These are phyloP conservation scores for Laodelphax striatellus DNA, from an alignment of 1,140 invertebrate genomes.

Conservation along the genomic window DNA sequence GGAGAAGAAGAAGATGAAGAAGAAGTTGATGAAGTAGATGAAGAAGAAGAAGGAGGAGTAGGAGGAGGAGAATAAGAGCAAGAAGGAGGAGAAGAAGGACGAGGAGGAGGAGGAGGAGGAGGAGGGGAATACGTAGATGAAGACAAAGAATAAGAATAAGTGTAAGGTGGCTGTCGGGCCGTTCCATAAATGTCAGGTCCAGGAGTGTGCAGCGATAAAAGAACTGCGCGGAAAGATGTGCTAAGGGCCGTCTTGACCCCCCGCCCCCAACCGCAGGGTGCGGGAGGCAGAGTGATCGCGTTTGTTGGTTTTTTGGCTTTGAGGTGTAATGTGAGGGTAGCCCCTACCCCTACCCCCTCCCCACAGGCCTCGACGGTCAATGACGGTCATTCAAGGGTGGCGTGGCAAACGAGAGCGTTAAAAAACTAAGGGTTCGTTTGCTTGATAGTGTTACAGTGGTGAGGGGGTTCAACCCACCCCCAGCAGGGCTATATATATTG, in stretches of 20 bases:
- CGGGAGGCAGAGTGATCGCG: neutral
- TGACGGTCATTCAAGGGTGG: constrained; percentile 14
- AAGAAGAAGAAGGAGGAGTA: too few species aligned
- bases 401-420: constrained; percentile 7
- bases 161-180: neutral
- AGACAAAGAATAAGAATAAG: too few species aligned
- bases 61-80: too few species aligned
- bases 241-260: neutral
- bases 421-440: constrained; percentile 19
- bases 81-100: neutral
- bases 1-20: too few species aligned
- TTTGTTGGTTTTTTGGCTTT: constrained; percentile 18
- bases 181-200: constrained; percentile 13
- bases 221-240: constrained; percentile 4
- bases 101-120: neutral
- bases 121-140: constrained; percentile 1
- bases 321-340: constrained; percentile 10
- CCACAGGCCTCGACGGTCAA: constrained; percentile 6
- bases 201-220: constrained; percentile 11
- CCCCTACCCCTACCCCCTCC: too few species aligned
- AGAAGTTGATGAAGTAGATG: too few species aligned
- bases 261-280: neutral
- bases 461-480: neutral
- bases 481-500: neutral
- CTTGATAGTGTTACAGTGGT: constrained; percentile 14